phyloP scores from a whole-genome alignment of 2,888 invertebrate genomes.

The Drosophila lutescens region DNA sequence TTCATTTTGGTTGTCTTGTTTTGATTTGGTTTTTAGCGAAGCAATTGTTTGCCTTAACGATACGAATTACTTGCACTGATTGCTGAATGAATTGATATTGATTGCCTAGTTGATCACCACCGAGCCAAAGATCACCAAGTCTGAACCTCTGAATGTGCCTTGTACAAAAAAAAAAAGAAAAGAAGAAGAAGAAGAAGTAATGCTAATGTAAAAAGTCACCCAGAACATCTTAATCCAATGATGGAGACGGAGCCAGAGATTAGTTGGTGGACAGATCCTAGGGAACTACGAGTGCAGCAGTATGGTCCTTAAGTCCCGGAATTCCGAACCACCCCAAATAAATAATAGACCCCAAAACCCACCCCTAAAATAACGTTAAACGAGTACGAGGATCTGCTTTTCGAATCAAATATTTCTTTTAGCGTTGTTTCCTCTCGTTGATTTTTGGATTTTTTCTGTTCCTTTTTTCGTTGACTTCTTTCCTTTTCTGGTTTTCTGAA shows the following conservation, averaged over 20 bases:
- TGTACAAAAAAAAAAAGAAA: neutral
- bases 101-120: conserved; percentile 61
- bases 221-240: conserved; percentile 13
- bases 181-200: conserved; percentile 13
- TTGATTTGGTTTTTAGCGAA: conserved; percentile 14
- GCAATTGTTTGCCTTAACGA: conserved; percentile 59
- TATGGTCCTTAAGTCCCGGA: conserved; percentile 5
- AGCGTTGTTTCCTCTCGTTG: conserved; percentile 39
- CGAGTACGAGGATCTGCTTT: conserved; percentile 44
- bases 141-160: conserved; percentile 32
- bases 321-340: neutral
- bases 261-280: conserved; percentile 9
- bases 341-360: neutral
- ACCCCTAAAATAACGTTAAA: conserved; percentile 16
- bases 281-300: conserved; percentile 16
- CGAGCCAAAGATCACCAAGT: conserved; percentile 37
- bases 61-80: conserved; percentile 68
- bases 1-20: conserved; percentile 10
- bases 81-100: conserved; percentile 67
- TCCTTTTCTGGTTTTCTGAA: conserved; percentile 63
- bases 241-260: conserved; percentile 14
- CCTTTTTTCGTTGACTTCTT: conserved; percentile 27
- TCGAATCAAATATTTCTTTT: conserved; percentile 39
- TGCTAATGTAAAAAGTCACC: conserved; percentile 7
- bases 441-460: conserved; percentile 27